Conservation (phyloP, 2,797 vertebrate species). For the Sorex maritimensis region DNA sequence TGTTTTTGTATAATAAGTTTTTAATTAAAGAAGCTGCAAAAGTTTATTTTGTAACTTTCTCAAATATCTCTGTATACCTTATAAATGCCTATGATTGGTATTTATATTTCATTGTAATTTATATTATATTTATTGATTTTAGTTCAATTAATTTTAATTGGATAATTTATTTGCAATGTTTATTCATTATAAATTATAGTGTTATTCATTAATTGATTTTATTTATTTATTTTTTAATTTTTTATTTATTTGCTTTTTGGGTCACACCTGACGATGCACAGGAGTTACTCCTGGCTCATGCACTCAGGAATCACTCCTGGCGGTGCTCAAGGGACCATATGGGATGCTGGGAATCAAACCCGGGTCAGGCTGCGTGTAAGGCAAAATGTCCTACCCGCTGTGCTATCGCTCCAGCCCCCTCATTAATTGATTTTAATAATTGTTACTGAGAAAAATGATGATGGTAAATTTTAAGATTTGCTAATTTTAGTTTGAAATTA, state of each 20-base stretch:
- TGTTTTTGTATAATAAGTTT: neutral
- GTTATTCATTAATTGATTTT: neutral
- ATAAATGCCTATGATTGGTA: neutral
- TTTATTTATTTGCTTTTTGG: too few species aligned
- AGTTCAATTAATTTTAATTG: constrained; percentile 13
- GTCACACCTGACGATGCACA: too few species aligned
- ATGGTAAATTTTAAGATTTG: neutral
- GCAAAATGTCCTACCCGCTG: too few species aligned
- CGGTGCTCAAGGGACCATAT: too few species aligned
- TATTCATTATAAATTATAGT: constrained; percentile 3
- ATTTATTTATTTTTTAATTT: neutral
- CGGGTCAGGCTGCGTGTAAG: too few species aligned
- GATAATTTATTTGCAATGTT: constrained; percentile 24
- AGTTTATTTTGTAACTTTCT: constrained; percentile 8
- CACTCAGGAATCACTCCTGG: too few species aligned
- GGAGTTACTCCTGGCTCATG: too few species aligned
- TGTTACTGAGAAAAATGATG: neutral
- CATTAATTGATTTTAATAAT: neutral
- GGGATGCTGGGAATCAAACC: too few species aligned
- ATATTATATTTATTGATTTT: neutral
- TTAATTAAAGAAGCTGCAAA: neutral
- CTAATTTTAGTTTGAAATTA: constrained; percentile 39
- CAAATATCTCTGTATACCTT: neutral
- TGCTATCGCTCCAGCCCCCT: too few species aligned
- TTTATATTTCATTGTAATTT: neutral